Base-by-base conservation (phyloP, 2,888 invertebrate species). In the Chymomyza caudatula region DNA sequence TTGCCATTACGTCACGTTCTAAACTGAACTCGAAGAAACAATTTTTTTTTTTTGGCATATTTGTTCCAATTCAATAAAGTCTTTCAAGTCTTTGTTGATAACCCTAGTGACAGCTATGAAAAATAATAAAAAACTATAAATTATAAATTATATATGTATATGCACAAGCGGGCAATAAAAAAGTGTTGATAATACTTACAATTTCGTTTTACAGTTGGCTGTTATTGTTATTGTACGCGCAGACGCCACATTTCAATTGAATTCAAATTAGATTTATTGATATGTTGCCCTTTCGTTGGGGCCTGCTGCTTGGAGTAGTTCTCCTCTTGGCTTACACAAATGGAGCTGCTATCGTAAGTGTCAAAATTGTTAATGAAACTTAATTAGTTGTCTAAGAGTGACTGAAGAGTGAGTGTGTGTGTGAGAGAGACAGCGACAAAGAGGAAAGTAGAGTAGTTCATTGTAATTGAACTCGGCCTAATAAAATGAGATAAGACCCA, bases 221-320 rank as follows among this genome's bases (percentile, higher is more conserved):
- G 82, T 74, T 20, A 51, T 60, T 75, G 64, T 66, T 71, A 55
- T 62, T 56, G 66, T 37, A 17, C 55, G 37, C 17, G 8, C 52
- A 74, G 69, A 69, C 73, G 78, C 75, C 72, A 66, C 69, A 69
- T 74, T 73, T 58, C 63, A 66, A 78, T 85, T 77, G 75, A 67
- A 82, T 68, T 78, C 63, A 53, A 74, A 70, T 71, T 71, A 67
- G 73, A 82, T 79, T 79, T 66, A 82, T 79, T 77, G 64, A 83
- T 77, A 90, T 90, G 89, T 75, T 87, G 87, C 86, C 89, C 89
- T 78, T 87, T 73, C 79, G 78, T 69, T 89, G 88, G 90, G 88
- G 86, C 71, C 65, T 83, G 76, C 74, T 88, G 63, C 65, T 90
- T 69, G 86, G 85, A 64, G 71, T 87, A 37, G 73, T 84, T 69